phyloP scores from a whole-genome alignment of 2,113 vertebrate species.

The Nannospalax galili region DNA sequence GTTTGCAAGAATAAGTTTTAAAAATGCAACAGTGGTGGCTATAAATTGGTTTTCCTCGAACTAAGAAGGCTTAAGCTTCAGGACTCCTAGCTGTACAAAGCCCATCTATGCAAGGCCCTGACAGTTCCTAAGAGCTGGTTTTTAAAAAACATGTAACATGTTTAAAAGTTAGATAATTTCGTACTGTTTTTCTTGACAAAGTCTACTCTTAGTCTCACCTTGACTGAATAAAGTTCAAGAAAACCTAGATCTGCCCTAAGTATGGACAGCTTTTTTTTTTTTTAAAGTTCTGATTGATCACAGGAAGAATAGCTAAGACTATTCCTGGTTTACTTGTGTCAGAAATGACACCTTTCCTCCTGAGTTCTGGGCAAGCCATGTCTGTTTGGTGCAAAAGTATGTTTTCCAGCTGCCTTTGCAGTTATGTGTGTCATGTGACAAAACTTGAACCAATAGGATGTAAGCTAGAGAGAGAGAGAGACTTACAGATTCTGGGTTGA shows the following conservation, averaged over 20 bases:
- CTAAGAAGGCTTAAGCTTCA: not conserved
- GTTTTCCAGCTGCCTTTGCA: not conserved
- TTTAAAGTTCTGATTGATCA: constrained; percentile 10
- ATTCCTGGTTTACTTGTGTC: not conserved
- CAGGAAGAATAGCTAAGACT: constrained; percentile 9
- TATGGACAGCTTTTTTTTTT: not conserved
- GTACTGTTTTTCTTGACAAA: constrained; percentile 40
- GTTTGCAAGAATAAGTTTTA: not conserved
- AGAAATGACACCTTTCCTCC: not conserved
- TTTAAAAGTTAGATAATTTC: constrained; percentile 25
- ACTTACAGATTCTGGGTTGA: not conserved
- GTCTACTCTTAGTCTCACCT: not conserved
- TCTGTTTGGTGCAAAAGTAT: not conserved
- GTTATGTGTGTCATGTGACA: not conserved
- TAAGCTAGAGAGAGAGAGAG: not conserved
- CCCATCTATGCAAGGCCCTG: not conserved
- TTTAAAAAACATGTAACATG: not conserved
- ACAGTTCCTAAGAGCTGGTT: not conserved
- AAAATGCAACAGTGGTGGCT: not conserved
- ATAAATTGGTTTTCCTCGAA: not conserved
- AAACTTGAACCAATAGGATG: not conserved
- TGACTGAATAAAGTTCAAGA: not conserved
- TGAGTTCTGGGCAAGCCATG: not conserved
- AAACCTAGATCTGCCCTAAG: constrained; percentile 15
- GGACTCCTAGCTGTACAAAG: not conserved